A percentile compares a stretch with the other conserved stretches of the same genome.
These are phyloP conservation scores for Drosophila greeni DNA, from an alignment of 2,888 invertebrate genomes.

Conservation along the genomic window DNA sequence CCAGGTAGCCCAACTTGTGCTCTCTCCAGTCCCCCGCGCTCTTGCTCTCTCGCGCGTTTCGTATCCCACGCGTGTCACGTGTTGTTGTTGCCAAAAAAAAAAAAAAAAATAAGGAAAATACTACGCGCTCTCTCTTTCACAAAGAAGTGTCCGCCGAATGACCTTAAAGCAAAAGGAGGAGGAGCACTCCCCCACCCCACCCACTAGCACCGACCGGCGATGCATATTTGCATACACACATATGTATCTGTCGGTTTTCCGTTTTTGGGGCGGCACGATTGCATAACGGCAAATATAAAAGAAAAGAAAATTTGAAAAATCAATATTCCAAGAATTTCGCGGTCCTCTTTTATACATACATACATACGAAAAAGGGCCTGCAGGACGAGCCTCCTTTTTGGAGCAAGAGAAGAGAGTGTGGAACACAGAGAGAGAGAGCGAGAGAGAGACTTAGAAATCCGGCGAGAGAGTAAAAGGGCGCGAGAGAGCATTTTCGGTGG, in stretches of 20 bases:
- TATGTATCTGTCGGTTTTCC: conserved; percentile 1
- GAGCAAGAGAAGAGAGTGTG: background rate
- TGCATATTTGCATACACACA: conserved; percentile 31
- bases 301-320: conserved; percentile 37
- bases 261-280: conserved; percentile 24
- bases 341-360: conserved; percentile 1
- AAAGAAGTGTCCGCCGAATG: conserved; percentile 65
- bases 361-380: conserved; percentile 18
- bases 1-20: conserved; percentile 11
- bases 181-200: conserved; percentile 19
- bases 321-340: conserved; percentile 23
- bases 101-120: conserved; percentile 12
- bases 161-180: conserved; percentile 53
- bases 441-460: background rate
- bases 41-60: conserved; percentile 21
- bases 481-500: conserved; percentile 1
- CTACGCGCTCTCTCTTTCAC: conserved; percentile 14
- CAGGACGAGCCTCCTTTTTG: conserved; percentile 70
- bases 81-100: conserved; percentile 49
- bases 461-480: background rate
- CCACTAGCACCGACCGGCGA: conserved; percentile 21
- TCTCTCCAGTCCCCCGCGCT: conserved; percentile 13
- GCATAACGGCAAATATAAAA: conserved; percentile 24
- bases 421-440: background rate
- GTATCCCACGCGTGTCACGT: conserved; percentile 55